Base-by-base conservation (phyloP, 1,140 invertebrate species). In the Pygmarrhopalites habei region DNA sequence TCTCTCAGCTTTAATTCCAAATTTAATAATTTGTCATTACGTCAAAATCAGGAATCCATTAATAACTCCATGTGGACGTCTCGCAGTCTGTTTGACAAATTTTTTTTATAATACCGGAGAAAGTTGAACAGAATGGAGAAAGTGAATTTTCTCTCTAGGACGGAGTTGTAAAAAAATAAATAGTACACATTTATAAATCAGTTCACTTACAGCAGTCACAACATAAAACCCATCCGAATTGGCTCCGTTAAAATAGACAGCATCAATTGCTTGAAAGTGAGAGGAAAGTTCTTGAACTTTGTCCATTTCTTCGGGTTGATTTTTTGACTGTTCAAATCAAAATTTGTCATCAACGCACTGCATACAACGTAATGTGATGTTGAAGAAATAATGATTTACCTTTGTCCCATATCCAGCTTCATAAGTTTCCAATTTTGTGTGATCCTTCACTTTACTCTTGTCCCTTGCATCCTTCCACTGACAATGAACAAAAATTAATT, bases 211-310 rank as follows among this genome's bases (percentile, higher is more conserved):
- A 47, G 51, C 78, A 51, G 79, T 79, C 12, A 81, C 71, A 10
- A 83, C 66, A 25, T 76, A 75, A 29, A 77, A 76, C 7, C 79
- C 80, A 46, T 77, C 65, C 53, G 74, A 70, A 39, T 77, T 77
- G 70, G 82, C 82, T 44, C 82, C 76, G 69, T 82, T 81, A 73
- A 83, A 83, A 71, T 82, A 83, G 17, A 82, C 77, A 14, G 82
- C 82, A 69, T 84, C 82, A 68, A 84, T 82, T 2, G 82, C 82
- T 82, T 84, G 71, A 43, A 75, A 75, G 64, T 85, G 77, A 39
- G 79, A 71, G 2, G 83, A 83, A 2, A 86, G 74, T 2, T 72
- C 74, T 71, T 86, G 83, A 0, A 79, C 74, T 60, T 76, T 76
- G 35, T 86, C 85, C 79, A 86, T 81, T 28, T 79, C 77, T 58